Conservation (phyloP, 2,113 vertebrate species). For the Phalacrocorax pelagicus region DNA sequence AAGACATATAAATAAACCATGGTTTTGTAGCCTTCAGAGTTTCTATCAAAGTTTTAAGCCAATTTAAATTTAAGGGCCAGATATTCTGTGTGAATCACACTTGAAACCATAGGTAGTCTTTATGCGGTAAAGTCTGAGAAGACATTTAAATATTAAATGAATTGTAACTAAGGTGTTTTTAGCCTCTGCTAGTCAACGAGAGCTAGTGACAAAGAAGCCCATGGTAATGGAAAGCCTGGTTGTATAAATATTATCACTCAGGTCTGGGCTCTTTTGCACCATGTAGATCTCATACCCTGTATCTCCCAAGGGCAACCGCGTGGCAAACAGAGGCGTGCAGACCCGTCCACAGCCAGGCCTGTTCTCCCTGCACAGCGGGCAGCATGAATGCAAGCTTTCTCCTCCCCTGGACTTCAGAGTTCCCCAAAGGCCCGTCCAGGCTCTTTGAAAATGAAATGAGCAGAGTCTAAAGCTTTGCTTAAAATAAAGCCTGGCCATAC, state of each 20-base stretch:
- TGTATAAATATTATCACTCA: not conserved
- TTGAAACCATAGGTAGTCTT: not conserved
- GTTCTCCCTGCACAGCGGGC: not conserved
- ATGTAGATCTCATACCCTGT: not conserved
- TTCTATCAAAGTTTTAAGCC: not conserved
- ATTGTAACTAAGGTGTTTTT: not conserved
- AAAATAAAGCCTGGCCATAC: not conserved
- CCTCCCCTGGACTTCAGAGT: not conserved
- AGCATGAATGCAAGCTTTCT: not conserved
- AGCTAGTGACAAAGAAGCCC: not conserved
- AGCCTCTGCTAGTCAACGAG: not conserved
- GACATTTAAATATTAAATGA: not conserved
- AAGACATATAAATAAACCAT: slow-evolving; percentile 34
- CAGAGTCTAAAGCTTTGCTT: not conserved
- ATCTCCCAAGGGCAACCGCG: not conserved
- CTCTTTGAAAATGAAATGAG: not conserved
- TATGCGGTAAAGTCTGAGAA: not conserved
- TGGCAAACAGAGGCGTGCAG: not conserved
- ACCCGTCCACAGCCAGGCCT: not conserved
- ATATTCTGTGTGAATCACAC: accelerated
- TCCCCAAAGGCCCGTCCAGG: not conserved
- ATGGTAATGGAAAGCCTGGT: not conserved
- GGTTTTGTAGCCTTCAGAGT: not conserved
- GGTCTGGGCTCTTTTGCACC: not conserved
- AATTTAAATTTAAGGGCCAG: not conserved